A percentile compares a stretch with the other conserved stretches of the same genome.
These are phyloP conservation scores for Apogon hyalosoma DNA, from an alignment of 2,797 vertebrate species.

Conservation along the genomic window DNA sequence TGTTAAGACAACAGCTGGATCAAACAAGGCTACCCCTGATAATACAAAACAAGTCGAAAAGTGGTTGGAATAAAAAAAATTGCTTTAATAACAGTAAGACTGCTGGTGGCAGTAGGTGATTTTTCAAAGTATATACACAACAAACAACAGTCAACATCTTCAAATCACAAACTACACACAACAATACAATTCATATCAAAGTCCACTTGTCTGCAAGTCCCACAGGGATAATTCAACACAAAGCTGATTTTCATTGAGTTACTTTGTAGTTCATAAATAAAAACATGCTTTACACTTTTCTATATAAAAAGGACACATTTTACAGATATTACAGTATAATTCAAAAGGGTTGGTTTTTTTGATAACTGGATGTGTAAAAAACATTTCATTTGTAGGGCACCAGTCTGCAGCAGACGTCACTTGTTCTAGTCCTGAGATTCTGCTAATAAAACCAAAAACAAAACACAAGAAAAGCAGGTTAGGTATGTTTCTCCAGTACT, in stretches of 20 bases:
- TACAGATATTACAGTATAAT: conserved; percentile 46
- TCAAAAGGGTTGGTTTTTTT: conserved; percentile 13
- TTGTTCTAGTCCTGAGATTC: conserved; percentile 75
- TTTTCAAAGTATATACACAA: conserved; percentile 91
- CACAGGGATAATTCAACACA: conserved; percentile 90
- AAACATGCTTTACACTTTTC: conserved; percentile 88
- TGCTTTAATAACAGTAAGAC: conserved; percentile 90
- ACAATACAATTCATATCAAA: conserved; percentile 86
- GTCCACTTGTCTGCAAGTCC: conserved; percentile 84
- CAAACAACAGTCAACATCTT: conserved; percentile 86
- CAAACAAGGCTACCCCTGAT: no score
- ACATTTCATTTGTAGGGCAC: conserved; percentile 37
- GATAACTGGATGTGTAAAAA: conserved; percentile 40
- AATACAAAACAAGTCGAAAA: conserved; percentile 27
- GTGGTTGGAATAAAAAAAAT: conserved; percentile 80
- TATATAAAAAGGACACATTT: conserved; percentile 58
- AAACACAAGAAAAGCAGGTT: conserved; percentile 11
- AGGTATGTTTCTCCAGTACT: conserved; percentile 82
- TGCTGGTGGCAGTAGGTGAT: conserved; percentile 94
- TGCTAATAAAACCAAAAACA: conserved; percentile 43
- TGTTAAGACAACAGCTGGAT: no score
- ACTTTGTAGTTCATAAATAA: conserved; percentile 84
- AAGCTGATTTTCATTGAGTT: conserved; percentile 72
- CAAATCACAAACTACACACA: conserved; percentile 90
- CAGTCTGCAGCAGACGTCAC: conserved; percentile 64